Conservation (phyloP, 1,140 invertebrate species). For the Eciton burchellii region DNA sequence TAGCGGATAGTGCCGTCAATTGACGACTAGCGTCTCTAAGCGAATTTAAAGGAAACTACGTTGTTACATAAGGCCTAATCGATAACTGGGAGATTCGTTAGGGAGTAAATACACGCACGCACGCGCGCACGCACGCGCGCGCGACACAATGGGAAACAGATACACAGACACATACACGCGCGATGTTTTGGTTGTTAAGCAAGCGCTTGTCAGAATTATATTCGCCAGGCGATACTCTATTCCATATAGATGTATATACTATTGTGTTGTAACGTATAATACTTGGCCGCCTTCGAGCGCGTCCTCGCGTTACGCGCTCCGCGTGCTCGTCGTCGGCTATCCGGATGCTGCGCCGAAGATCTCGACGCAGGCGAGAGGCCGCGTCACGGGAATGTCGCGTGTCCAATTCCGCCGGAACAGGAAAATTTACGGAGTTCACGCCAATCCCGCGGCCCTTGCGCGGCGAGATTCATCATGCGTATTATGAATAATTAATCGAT, state of each 20-base stretch:
- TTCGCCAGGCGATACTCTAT: slow-evolving; percentile 76
- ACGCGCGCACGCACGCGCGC: neutral
- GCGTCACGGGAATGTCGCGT: slow-evolving; percentile 17
- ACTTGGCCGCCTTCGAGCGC: slow-evolving; percentile 72
- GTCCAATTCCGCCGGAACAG: slow-evolving; percentile 1
- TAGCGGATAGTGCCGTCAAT: slow-evolving; percentile 67
- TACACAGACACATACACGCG: slow-evolving; percentile 28
- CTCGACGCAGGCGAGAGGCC: slow-evolving; percentile 1
- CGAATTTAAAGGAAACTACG: slow-evolving; percentile 76
- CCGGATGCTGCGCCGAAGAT: neutral
- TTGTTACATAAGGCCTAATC: slow-evolving; percentile 80
- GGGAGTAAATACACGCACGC: slow-evolving; percentile 43
- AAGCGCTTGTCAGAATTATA: slow-evolving; percentile 79
- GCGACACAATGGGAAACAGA: neutral
- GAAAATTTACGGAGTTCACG: slow-evolving; percentile 29
- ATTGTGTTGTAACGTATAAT: slow-evolving; percentile 69
- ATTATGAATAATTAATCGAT: slow-evolving; percentile 57
- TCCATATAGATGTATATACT: slow-evolving; percentile 66
- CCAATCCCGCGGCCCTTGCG: slow-evolving; percentile 9
- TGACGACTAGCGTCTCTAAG: slow-evolving; percentile 75
- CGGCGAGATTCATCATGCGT: slow-evolving; percentile 9
- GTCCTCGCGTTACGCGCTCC: neutral
- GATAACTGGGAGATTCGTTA: slow-evolving; percentile 73
- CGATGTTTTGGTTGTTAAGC: slow-evolving; percentile 69
- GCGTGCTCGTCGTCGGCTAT: too few relatives aligned